Evolutionary conservation across 2,113 vertebrate genomes (phyloP), one percentile per base, ranked within the genome.

Genomic region (Cyanocitta stelleri): DNA sequence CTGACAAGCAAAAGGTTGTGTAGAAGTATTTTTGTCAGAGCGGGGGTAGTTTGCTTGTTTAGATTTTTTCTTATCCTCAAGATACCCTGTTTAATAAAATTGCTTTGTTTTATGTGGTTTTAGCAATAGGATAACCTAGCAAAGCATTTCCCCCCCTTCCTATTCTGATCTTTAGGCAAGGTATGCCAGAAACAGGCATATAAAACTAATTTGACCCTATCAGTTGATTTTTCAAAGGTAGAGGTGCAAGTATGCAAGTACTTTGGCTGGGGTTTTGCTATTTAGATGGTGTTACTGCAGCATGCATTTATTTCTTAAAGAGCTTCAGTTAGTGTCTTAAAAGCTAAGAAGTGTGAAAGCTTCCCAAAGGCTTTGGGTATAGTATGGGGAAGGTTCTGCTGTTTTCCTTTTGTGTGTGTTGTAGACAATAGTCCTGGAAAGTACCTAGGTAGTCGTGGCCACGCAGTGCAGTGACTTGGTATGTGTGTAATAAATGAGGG

Each of bases 221-320:
- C 8, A 19, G 14, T 59, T 69, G 41, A 10, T 81, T 44, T 86
- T 87, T 66, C 44, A 74, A 56, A 89, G 51, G 37, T 51, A 46
- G 15, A 68, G 21, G 30, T 1, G 2, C 7, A 5, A 35, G 4
- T 74, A 20, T 1, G 3, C 7, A 6, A 35, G 5, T 77, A 16
- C 16, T 64, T 81, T 21, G 54, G 4, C 26, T 55, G 21, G 18
- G 3, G 8, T 43, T 75, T 86, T 89, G 58, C 49, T 73, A 0
- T 59, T 77, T 26, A 49, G 15, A 5, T 67, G 8, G 6, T 52
- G 22, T 66, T 77, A 27, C 20, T 55, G 46, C 39, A 61, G 63
- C 55, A 27, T 29, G 22, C 2, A 4, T 85, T 56, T 39, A 43
- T 81, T 89, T 89, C 20, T 68, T 52, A 13, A 64, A 87, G 35